Evolutionary conservation across 1,140 invertebrate genomes (phyloP).

Genomic region (Pogonus chalceus): DNA sequence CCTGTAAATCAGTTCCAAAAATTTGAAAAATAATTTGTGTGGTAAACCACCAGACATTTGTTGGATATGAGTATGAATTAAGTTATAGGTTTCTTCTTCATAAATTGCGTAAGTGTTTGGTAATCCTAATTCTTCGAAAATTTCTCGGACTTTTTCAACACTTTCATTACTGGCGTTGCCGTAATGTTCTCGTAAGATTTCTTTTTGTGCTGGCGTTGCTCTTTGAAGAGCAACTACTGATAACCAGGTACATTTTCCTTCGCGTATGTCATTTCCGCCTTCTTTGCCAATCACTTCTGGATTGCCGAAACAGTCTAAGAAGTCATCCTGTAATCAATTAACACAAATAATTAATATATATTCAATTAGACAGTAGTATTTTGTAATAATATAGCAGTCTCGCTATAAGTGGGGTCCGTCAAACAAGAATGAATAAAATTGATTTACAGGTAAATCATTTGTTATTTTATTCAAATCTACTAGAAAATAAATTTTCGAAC

Average conservation of each 20-base stretch:
- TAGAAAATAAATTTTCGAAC: too few relatives aligned
- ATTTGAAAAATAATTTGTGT: constrained; percentile 71
- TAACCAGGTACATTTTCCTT: constrained; percentile 95
- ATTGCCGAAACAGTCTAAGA: constrained; percentile 87
- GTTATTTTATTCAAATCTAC: too few relatives aligned
- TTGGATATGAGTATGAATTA: constrained; percentile 74
- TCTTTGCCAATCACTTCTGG: constrained; percentile 75
- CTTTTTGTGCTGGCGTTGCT: constrained; percentile 59
- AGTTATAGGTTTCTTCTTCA: constrained; percentile 77
- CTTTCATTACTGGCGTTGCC: constrained; percentile 56
- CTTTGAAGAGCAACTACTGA: constrained; percentile 79
- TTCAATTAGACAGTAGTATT: background rate
- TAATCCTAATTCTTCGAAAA: constrained; percentile 73
- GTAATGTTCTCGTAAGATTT: constrained; percentile 74
- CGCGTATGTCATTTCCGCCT: constrained; percentile 84
- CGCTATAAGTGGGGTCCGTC: too few relatives aligned
- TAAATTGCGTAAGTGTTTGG: constrained; percentile 68
- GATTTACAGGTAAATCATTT: too few relatives aligned
- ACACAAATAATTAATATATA: constrained; percentile 26
- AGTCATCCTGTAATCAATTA: constrained; percentile 94
- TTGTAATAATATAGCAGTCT: too few relatives aligned
- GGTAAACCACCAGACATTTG: constrained; percentile 74
- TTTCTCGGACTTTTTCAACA: constrained; percentile 59
- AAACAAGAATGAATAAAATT: background rate
- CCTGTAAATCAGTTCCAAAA: constrained; percentile 71